phyloP scores from a whole-genome alignment of 1,140 invertebrate species.

The Chironomus tepperi region DNA sequence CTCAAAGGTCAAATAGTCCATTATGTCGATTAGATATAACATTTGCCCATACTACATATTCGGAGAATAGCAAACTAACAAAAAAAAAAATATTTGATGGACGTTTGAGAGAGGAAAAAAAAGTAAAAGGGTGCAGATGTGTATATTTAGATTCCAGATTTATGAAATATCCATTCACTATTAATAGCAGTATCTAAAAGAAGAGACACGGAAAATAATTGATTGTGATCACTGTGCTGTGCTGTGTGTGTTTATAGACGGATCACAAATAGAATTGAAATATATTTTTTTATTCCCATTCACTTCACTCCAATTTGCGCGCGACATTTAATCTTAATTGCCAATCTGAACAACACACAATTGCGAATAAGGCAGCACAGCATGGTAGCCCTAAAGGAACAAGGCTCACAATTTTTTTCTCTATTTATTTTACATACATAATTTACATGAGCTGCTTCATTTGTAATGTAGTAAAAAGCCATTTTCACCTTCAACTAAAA shows the following conservation, averaged over 20 bases:
- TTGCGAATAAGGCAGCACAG: neutral
- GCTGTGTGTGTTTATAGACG: no score
- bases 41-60: neutral
- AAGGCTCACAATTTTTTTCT: neutral
- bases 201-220: neutral
- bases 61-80: neutral
- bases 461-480: no score
- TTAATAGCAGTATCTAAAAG: no score
- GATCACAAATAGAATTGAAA: no score
- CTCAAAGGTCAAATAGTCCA: conserved; percentile 17
- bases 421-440: neutral
- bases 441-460: no score
- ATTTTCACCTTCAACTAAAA: neutral
- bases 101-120: neutral
- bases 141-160: neutral
- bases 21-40: neutral
- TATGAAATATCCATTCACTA: neutral
- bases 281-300: no score
- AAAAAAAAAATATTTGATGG: neutral
- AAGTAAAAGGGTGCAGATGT: conserved; percentile 4
- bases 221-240: neutral
- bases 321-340: conserved; percentile 8
- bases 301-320: neutral
- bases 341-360: neutral
- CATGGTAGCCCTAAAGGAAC: neutral